Percentiles rank a stretch among this genome's conserved stretches.
Conservation (phyloP, 2,888 invertebrate species). For the Lepas anatifera region DNA sequence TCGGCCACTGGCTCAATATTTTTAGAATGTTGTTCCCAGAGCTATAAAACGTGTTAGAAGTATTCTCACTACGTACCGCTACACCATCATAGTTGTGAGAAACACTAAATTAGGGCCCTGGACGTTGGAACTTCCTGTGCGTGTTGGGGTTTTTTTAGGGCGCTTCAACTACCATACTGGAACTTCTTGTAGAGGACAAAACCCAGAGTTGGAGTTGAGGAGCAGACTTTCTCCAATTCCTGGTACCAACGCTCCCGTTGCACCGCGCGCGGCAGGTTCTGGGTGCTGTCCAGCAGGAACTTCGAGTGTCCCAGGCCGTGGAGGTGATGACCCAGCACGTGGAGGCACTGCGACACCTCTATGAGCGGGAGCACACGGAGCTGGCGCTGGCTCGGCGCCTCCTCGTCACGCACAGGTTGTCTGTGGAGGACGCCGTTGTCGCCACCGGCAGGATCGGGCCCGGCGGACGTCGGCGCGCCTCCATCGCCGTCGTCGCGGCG, state of each 20-base stretch:
- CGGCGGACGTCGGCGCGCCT: background rate
- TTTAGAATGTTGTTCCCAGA: too few species aligned
- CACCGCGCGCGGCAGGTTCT: slow-evolving; percentile 29
- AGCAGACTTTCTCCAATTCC: too few species aligned
- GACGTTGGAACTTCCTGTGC: background rate
- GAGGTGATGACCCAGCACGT: slow-evolving; percentile 46
- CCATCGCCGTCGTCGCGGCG: slow-evolving; percentile 1
- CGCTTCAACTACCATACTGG: too few species aligned
- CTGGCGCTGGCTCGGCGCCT: slow-evolving; percentile 39
- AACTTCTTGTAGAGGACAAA: too few species aligned
- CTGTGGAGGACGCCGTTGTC: background rate
- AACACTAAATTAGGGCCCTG: too few species aligned
- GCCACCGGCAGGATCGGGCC: background rate
- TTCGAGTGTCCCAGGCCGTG: slow-evolving; percentile 42
- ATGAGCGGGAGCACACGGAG: slow-evolving; percentile 43
- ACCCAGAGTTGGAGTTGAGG: too few species aligned
- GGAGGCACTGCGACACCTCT: slow-evolving; percentile 43
- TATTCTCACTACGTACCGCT: too few species aligned
- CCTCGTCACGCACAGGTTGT: background rate
- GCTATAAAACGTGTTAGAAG: too few species aligned
- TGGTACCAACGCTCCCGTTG: background rate
- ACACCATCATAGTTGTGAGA: too few species aligned
- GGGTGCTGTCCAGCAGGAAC: slow-evolving; percentile 48
- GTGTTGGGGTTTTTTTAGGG: background rate
- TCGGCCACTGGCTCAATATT: too few species aligned